Conservation (phyloP, 2,888 invertebrate species). For the Stenodera caucasica region DNA sequence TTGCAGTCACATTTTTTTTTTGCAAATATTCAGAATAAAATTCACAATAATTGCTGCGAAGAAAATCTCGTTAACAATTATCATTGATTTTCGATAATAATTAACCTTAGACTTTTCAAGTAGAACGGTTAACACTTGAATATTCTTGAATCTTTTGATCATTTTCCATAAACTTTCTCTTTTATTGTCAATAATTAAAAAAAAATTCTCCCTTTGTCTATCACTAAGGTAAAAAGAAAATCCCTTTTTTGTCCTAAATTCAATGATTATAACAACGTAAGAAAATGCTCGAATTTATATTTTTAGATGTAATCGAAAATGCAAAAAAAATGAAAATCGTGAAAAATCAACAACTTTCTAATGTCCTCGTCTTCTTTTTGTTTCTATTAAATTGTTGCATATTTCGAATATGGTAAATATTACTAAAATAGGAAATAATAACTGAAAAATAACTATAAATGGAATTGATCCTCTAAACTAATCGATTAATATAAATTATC, state of each 20-base stretch:
- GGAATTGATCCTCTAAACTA: too few relatives aligned
- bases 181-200: background rate
- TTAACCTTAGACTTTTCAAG: too few relatives aligned
- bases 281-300: too few relatives aligned
- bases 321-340: too few relatives aligned
- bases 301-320: background rate
- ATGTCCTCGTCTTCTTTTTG: background rate
- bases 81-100: too few relatives aligned
- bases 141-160: background rate
- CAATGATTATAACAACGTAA: slow-evolving; percentile 3
- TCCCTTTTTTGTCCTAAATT: background rate
- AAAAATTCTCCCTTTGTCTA: too few relatives aligned
- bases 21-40: too few relatives aligned
- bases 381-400: background rate
- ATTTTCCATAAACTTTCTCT: background rate
- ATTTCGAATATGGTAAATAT: background rate
- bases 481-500: too few relatives aligned
- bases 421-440: background rate
- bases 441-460: background rate
- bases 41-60: too few relatives aligned
- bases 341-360: too few relatives aligned
- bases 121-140: background rate
- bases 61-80: too few relatives aligned
- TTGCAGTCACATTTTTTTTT: too few relatives aligned
- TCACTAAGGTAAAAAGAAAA: background rate